A percentile compares a stretch with the other conserved stretches of the same genome.
phyloP scores from a whole-genome alignment of 2,113 vertebrate species.

The Larimichthys polyactis region DNA sequence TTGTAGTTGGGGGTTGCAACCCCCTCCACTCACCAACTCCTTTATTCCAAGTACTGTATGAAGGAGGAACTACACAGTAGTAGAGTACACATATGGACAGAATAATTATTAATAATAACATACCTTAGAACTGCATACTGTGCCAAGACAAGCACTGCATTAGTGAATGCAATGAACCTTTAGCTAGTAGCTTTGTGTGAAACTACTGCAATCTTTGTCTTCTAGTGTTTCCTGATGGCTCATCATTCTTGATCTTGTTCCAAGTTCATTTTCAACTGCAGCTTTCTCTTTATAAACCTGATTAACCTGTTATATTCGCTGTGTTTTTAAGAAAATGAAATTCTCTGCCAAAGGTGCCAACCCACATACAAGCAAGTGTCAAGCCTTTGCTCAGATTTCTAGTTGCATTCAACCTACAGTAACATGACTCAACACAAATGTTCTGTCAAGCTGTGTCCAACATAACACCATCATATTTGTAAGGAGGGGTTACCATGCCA shows the following conservation, averaged over 20 bases:
- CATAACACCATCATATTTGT: background rate
- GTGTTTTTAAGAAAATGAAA: background rate
- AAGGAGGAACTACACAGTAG: no score
- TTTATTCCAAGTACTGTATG: no score
- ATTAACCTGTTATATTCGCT: conserved; percentile 52
- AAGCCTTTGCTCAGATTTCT: background rate
- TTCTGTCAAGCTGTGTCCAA: conserved; percentile 1
- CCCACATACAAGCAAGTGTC: background rate
- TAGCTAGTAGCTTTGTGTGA: conserved; percentile 4
- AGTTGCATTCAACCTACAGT: background rate
- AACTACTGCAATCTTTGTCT: background rate
- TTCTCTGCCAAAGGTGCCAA: background rate
- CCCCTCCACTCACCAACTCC: no score
- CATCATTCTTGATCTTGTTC: conserved; percentile 46
- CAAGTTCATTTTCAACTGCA: conserved; percentile 29
- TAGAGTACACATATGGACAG: background rate
- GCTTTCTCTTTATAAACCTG: conserved; percentile 42
- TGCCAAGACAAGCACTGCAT: conserved; percentile 3
- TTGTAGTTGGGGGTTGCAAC: no score
- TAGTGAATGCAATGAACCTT: background rate
- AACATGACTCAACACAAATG: background rate
- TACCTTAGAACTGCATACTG: background rate
- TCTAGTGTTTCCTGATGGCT: conserved; percentile 21
- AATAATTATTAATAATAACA: background rate
- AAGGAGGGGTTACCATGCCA: background rate